These are phyloP conservation scores for Jaculus jaculus DNA, from an alignment of 2,113 vertebrate genomes.

Conservation along the genomic window DNA sequence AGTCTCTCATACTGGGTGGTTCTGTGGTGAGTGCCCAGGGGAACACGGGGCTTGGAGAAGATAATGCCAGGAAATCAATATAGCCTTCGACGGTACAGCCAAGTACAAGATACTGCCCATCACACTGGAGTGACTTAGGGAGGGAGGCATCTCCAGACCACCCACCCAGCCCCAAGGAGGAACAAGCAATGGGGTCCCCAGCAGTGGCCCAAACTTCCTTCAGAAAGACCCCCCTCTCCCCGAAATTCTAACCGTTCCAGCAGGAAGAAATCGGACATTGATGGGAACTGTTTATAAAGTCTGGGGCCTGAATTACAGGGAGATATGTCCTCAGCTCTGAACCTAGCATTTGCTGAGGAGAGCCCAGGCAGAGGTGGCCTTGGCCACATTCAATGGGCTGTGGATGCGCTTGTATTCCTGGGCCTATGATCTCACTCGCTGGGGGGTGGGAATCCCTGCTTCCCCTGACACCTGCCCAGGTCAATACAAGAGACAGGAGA, in stretches of 20 bases:
- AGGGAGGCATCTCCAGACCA: not conserved
- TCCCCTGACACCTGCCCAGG: conserved; percentile 24
- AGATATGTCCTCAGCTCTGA: not conserved
- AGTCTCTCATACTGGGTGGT: not conserved
- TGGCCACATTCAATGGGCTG: not conserved
- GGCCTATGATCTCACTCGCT: not conserved
- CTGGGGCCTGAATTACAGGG: not conserved
- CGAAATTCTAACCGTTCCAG: conserved; percentile 4
- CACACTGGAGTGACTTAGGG: not conserved
- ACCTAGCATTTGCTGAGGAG: not conserved
- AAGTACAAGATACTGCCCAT: not conserved
- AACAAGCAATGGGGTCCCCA: not conserved
- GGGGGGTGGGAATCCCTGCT: not conserved
- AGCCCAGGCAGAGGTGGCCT: not conserved
- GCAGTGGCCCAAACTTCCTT: not conserved
- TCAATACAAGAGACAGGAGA: not conserved
- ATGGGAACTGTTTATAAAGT: not conserved
- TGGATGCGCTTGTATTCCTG: conserved; percentile 46
- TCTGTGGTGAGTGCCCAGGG: not conserved
- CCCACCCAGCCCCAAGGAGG: not conserved
- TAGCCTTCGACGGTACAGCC: not conserved
- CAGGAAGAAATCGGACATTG: conserved; percentile 16
- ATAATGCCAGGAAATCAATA: not conserved
- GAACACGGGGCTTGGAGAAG: not conserved
- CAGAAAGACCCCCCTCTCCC: not conserved